Evolutionary conservation across 2,797 vertebrate genomes (phyloP), one percentile per base, ranked within the genome.

Genomic region (Manis javanica): DNA sequence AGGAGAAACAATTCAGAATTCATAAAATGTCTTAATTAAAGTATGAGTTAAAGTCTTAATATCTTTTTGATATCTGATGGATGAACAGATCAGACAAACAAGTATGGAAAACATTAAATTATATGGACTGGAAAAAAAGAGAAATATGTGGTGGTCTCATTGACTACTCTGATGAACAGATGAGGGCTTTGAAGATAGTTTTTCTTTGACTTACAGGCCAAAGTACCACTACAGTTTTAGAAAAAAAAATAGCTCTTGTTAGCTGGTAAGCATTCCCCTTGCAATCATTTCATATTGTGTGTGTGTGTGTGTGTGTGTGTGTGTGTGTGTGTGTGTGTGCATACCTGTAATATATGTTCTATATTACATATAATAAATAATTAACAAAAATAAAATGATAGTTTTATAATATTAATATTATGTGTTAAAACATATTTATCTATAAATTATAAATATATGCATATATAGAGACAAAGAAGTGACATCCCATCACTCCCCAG

Each of bases 11-110:
- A 88, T 90, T 81, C 61, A 72, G 63, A 85, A 88, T 95, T 96
- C 97, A 95, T 96, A 86, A 95, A 77, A 59, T 59, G 26, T 69
- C 37, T 71, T 90, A 95, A 95, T 96, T 96, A 90, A 94, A 97
- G 90, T 86, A 71, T 77, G 49, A 83, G 26, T 87, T 85, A 87
- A 84, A 91, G 34, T 81, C 72, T 91, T 84, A 87, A 85, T 96
- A 84, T 69, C 51, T 93, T 88, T 95, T 87, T 92, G 24, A 92
- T 94, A 91, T 57, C 57, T 92, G 82, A 96, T 92, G 57, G 21
- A 86, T 90, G 64, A 94, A 86, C 74, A 21, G 90, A 92, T 95
- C 64, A 85, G 71, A 92, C 66, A 96, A 86, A 85, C 29, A 19
- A 84, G 18, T 64, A 5, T 71, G 8, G 8, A 55, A 95, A 94